A percentile compares a stretch with the other conserved stretches of the same genome.
Evolutionary conservation across 2,888 invertebrate genomes (phyloP).

Genomic region (Vanessa cardui): DNA sequence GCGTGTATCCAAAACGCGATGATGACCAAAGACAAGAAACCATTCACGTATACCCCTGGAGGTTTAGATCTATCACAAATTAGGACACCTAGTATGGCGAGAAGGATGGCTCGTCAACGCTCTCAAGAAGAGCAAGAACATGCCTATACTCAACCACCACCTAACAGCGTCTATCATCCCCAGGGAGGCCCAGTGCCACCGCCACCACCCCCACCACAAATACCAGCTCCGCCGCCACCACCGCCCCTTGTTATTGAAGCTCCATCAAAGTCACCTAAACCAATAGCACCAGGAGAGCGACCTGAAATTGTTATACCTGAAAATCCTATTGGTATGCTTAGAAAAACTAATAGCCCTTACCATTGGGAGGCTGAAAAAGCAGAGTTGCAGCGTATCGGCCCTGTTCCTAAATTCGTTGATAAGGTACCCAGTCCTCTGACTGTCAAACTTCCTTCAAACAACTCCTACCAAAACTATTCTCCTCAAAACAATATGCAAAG

Average conservation of each 20-base stretch:
- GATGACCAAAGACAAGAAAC: slow-evolving; percentile 98
- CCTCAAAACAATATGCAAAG: slow-evolving; percentile 63
- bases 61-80: slow-evolving; percentile 96
- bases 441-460: slow-evolving; percentile 74
- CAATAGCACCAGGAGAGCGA: slow-evolving; percentile 82
- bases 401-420: slow-evolving; percentile 73
- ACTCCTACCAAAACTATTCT: slow-evolving; percentile 69
- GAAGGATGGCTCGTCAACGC: slow-evolving; percentile 86
- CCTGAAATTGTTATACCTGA: slow-evolving; percentile 89
- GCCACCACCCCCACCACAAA: slow-evolving; percentile 73
- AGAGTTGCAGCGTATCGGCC: slow-evolving; percentile 77
- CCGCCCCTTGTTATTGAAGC: slow-evolving; percentile 83
- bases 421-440: slow-evolving; percentile 77
- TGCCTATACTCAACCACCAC: slow-evolving; percentile 59
- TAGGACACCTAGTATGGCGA: slow-evolving; percentile 93
- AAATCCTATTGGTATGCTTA: slow-evolving; percentile 87
- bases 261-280: slow-evolving; percentile 78
- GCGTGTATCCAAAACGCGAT: slow-evolving; percentile 96
- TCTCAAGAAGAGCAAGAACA: slow-evolving; percentile 83
- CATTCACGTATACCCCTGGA: slow-evolving; percentile 97
- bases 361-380: slow-evolving; percentile 85
- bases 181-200: slow-evolving; percentile 67
- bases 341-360: slow-evolving; percentile 87
- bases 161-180: slow-evolving; percentile 57
- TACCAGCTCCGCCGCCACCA: slow-evolving; percentile 82